Percentiles rank a stretch among this genome's conserved stretches.
Evolutionary conservation across 2,113 vertebrate genomes (phyloP).

Genomic region (Oreamnos americanus): DNA sequence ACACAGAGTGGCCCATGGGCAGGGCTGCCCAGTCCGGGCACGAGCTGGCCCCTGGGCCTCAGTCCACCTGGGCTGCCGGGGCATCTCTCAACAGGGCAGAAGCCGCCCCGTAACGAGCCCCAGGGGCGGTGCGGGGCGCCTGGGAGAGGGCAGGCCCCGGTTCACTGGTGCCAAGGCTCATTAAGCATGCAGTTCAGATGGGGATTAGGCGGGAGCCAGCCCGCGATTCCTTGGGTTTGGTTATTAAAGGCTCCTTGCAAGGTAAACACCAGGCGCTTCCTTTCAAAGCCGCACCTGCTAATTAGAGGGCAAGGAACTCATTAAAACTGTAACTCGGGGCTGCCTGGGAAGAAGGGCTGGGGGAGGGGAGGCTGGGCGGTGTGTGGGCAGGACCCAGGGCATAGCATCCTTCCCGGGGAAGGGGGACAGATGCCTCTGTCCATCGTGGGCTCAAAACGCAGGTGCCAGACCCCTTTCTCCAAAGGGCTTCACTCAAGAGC

Average conservation of each 20-base stretch:
- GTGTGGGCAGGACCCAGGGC: neutral
- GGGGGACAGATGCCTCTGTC: neutral
- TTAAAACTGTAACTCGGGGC: constrained; percentile 67
- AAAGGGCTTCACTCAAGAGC: too few species aligned
- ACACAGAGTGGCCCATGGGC: neutral
- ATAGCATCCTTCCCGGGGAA: neutral
- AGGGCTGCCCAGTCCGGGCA: fast-evolving
- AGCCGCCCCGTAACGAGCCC: neutral
- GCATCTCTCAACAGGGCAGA: neutral
- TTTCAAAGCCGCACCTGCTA: constrained; percentile 70
- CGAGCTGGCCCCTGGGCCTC: neutral
- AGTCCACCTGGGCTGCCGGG: neutral
- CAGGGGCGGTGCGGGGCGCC: neutral
- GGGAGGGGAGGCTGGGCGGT: neutral
- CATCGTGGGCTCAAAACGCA: neutral
- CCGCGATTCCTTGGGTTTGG: constrained; percentile 11
- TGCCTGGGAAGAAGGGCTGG: constrained; percentile 2
- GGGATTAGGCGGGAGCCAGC: constrained; percentile 61
- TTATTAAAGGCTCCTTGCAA: constrained; percentile 67
- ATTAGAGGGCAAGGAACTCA: constrained; percentile 71
- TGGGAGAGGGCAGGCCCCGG: constrained; percentile 22
- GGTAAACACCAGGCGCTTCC: constrained; percentile 73
- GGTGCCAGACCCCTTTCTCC: neutral
- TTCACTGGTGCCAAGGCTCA: constrained; percentile 38
- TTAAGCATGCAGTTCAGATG: constrained; percentile 42